Base-by-base conservation (phyloP, 2,888 invertebrate species). In the Polia nebulosa region DNA sequence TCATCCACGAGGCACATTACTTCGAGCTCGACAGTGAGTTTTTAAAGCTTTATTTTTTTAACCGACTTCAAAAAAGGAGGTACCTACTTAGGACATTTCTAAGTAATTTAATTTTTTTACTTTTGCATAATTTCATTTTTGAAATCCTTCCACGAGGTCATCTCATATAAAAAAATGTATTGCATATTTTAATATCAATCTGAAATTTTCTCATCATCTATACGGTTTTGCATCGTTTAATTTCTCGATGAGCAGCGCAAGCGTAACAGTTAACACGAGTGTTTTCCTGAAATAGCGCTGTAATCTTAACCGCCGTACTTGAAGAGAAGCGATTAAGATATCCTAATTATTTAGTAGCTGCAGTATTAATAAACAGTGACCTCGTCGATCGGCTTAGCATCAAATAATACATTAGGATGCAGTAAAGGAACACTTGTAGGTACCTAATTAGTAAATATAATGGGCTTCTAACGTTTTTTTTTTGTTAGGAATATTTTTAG, bases 1-100 rank as follows among this genome's bases (percentile, higher is more conserved):
- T 99, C 59, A 92, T 98, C 52, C 98, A 99, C 88, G 99, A 99
- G 92, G 99, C 99, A 0, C 96, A 97, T 82, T 99, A 98, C 92
- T 99, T 99, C 90, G 99, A 99, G 88, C 97, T 99, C 75, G 97
- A 97, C 78, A 97, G 98, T 98, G 93, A 97, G 98, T 52, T 44
- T 29, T 32, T 27, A n/a, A 15, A 27, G 15, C 36, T 45, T 29
- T 39, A 15, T 20, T 45, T 56, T 57, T 7, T n/a, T n/a, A n/a
- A n/a, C n/a, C n/a, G n/a, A n/a, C n/a, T n/a, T n/a, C n/a, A n/a
- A n/a, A n/a, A n/a, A n/a, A n/a, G n/a, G n/a, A n/a, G n/a, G n/a
- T n/a, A n/a, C n/a, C n/a, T n/a, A n/a, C n/a, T n/a, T n/a, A n/a
- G n/a, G n/a, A n/a, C n/a, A n/a, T n/a, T n/a, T n/a, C n/a, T n/a